These are phyloP conservation scores for Eublepharis macularius DNA, from an alignment of 2,113 vertebrate species.

Conservation along the genomic window DNA sequence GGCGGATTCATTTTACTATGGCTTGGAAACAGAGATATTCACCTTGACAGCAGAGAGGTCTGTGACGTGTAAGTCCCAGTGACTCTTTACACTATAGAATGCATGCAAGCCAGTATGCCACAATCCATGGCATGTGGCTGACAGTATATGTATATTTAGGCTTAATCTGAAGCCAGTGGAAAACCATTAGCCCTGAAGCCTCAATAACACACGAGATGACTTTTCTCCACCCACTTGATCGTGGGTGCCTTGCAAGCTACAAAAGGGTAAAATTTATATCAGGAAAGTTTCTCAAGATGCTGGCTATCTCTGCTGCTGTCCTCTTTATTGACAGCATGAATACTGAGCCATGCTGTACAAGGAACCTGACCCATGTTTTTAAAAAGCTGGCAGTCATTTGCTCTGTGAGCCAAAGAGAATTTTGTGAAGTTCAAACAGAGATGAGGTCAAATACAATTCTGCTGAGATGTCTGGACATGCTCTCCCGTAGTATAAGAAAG, in stretches of 20 bases:
- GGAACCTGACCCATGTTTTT: not conserved
- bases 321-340: constrained; percentile 6
- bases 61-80: not conserved
- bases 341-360: not conserved
- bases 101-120: not conserved
- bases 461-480: not conserved
- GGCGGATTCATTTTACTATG: not conserved
- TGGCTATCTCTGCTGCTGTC: not conserved
- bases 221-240: not conserved
- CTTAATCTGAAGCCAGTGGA: not conserved
- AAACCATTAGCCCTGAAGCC: constrained; percentile 24
- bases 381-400: not conserved
- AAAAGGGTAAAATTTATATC: constrained; percentile 10
- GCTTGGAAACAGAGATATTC: not conserved
- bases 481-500: not conserved
- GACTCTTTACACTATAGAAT: not conserved
- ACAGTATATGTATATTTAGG: not conserved
- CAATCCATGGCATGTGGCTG: not conserved
- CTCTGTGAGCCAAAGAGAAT: not conserved
- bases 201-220: not conserved
- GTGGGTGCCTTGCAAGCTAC: not conserved
- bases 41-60: not conserved
- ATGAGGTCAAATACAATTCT: constrained; percentile 16
- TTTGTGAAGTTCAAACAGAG: not conserved
- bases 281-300: constrained; percentile 17